Base-by-base conservation (phyloP, 2,797 vertebrate species). In the Peromyscus eremicus region DNA sequence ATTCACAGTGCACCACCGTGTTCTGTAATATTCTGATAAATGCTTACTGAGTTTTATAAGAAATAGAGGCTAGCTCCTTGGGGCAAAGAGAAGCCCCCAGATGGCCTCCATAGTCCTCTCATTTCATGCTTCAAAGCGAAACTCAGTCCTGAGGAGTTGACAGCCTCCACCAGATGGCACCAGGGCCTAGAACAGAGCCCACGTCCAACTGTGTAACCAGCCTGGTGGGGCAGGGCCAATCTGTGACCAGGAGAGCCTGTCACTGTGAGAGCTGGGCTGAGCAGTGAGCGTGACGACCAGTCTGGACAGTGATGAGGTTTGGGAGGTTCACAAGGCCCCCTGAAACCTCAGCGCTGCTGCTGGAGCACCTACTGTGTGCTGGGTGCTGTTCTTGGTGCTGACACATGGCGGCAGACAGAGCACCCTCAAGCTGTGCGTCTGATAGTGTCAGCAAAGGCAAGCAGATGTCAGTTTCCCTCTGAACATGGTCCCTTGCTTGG, bases 1-100 rank as follows among this genome's bases (percentile, higher is more conserved):
- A 37, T 16, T 55, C 52, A 55, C 23, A 6, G 2, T 2, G 0
- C 0, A 3, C 2, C 14, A 0, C 21, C 62, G 0, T 5, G 0
- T 32, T 29, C 43, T 0, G 3, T 7, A 13, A 0, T 1, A 0
- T 27, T 60, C 19, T 4, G 19, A 14, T 13, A 1, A 6, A 19
- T 0, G 3, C 43, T 13, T 2, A 23, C 25, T 27, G 83, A n/a
- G 32, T n/a, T 46, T 86, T 52, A 4, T n/a, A 21, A 23, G 64
- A 52, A 16, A 52, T n/a, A 70, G 83, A 70, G 46, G 12, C 64
- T 52, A 23, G 66, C 64, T n/a, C 21, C 64, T 86, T 23, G 0
- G 21, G 64, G 68, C 19, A 70, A 68, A 52, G 12, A 52, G 46
- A 52, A 86, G 43, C 43, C 34, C 40, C 40, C 29, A n/a, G 17